Base-by-base conservation (phyloP, 2,888 invertebrate species). In the Cheilosia soror region DNA sequence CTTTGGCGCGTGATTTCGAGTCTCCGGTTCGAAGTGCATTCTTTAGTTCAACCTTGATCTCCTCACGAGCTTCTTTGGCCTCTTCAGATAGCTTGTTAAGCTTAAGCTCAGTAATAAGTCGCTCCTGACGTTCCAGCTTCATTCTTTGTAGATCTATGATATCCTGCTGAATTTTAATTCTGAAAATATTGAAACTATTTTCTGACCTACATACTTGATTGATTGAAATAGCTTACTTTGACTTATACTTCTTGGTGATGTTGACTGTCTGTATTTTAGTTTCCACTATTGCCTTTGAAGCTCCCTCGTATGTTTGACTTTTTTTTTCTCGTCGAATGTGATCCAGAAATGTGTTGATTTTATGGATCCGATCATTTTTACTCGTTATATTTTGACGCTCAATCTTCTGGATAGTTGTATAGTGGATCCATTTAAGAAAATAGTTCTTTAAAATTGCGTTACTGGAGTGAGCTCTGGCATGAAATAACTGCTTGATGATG, bases 91-190 rank as follows among this genome's bases (percentile, higher is more conserved):
- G 93, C 91, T 95, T 95, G 76, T 95, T 95, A 66, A 96, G 92
- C 89, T 95, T 95, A 0, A 96, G 91, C 89, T 96, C 95, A 90
- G 96, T 94, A 76, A 96, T 96, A n/a, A 95, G 89, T 88, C 94
- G 94, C 87, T 94, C 95, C 90, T 96, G 96, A 79, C 96, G 94
- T 78, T 95, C 94, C 78, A 96, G 90, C 91, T 96, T 96, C 1
- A 93, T 92, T 89, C 94, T 95, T 90, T 96, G 96, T 33, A 95
- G 91, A 33, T 95, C 95, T 78, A 96, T 96, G 53, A 96, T 95
- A 87, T 94, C 94, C 89, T 95, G 95, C 90, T 96, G 96, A 9
- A 95, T 93, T 90, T 94, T 94, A 82, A 94, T 95, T 88, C 95
- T 94, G 87, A 80, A 91, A 91, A 73, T n/a, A 9, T 33, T 55